Conservation (phyloP, 1,140 invertebrate species). For the Philotrypesis tridentata region DNA sequence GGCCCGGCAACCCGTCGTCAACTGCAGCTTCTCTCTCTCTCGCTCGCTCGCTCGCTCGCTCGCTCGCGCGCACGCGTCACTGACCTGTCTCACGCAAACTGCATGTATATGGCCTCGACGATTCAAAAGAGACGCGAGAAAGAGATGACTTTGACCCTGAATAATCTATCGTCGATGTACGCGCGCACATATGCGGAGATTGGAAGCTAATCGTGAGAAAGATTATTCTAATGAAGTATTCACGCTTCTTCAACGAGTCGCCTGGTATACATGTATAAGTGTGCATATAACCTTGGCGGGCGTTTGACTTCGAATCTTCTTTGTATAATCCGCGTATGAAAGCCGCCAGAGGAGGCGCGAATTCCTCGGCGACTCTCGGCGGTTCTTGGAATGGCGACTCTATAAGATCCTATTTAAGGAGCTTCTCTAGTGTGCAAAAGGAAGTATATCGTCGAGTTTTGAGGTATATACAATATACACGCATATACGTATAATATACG, state of each 20-base stretch:
- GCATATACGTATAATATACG: too few species aligned
- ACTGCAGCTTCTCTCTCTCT: conserved; percentile 14
- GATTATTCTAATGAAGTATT: neutral
- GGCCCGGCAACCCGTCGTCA: conserved; percentile 23
- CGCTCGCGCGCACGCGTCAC: too few species aligned
- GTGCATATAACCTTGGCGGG: neutral
- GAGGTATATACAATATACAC: too few species aligned
- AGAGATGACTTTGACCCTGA: conserved; percentile 27
- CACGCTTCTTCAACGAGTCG: too few species aligned
- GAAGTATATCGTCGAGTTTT: too few species aligned
- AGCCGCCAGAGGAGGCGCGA: too few species aligned
- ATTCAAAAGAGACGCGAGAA: neutral
- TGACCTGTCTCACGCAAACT: conserved; percentile 49
- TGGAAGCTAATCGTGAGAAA: neutral
- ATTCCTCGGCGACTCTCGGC: too few species aligned
- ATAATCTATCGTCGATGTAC: neutral
- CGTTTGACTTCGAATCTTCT: too few species aligned
- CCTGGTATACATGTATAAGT: too few species aligned
- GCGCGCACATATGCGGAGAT: neutral
- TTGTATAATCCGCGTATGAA: too few species aligned
- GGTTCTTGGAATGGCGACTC: too few species aligned
- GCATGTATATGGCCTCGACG: neutral
- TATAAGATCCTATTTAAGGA: neutral
- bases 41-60: neutral
- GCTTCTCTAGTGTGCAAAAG: neutral